Percentiles rank a stretch among this genome's conserved stretches.
phyloP scores from a whole-genome alignment of 64 coral and sea anemone species.

The Anthopleura sola region DNA sequence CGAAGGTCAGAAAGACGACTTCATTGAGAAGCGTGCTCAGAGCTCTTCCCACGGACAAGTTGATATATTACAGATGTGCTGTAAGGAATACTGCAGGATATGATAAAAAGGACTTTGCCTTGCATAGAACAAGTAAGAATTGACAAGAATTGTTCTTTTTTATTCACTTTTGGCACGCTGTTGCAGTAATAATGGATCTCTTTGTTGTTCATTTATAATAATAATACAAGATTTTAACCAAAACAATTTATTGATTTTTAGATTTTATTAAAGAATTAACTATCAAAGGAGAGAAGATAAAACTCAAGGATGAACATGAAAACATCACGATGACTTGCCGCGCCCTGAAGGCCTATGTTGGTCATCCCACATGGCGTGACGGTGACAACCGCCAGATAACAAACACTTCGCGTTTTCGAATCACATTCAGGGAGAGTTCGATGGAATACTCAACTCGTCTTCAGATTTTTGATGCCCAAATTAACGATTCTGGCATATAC shows the following conservation, averaged over 20 bases:
- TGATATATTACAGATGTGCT: background rate
- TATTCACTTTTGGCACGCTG: background rate
- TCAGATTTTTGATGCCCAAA: background rate
- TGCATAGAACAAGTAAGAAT: background rate
- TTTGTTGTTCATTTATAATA: no score
- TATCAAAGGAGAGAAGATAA: background rate
- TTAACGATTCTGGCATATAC: constrained; percentile 1
- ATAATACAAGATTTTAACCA: background rate
- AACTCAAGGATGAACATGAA: background rate
- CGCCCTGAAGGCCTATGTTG: background rate
- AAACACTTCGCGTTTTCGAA: background rate
- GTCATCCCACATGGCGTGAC: constrained; percentile 6
- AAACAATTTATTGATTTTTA: background rate
- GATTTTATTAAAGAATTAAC: background rate
- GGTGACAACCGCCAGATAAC: background rate
- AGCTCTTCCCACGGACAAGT: background rate
- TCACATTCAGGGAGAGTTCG: background rate
- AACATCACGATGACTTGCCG: background rate
- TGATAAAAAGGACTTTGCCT: background rate
- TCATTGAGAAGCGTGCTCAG: background rate
- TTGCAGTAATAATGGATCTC: no score
- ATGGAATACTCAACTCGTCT: background rate
- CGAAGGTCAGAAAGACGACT: background rate
- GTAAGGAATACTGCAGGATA: background rate
- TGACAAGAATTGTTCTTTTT: background rate